phyloP scores from a whole-genome alignment of 2,888 invertebrate genomes.

The Escarpia spicata region DNA sequence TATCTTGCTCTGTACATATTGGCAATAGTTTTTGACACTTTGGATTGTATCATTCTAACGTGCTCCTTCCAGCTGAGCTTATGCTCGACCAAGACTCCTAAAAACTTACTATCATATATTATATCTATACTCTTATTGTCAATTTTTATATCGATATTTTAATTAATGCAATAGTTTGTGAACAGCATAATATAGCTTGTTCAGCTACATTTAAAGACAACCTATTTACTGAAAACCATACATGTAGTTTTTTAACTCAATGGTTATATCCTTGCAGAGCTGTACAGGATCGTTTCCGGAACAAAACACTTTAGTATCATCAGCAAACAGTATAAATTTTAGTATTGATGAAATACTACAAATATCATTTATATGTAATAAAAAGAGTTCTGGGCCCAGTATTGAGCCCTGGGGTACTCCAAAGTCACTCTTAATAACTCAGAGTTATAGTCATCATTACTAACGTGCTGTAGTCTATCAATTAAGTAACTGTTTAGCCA shows the following conservation, averaged over 20 bases:
- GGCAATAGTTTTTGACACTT: background rate
- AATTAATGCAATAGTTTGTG: background rate
- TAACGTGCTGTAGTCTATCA: too few relatives aligned
- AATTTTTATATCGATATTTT: background rate
- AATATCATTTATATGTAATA: too few relatives aligned
- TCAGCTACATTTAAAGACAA: background rate
- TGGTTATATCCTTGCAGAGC: background rate
- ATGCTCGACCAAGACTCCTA: background rate
- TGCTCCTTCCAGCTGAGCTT: background rate
- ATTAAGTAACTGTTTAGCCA: too few relatives aligned
- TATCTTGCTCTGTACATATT: background rate
- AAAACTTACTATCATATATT: background rate
- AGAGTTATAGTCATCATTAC: too few relatives aligned
- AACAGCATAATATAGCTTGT: background rate
- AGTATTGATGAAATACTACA: too few relatives aligned
- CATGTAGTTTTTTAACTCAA: background rate
- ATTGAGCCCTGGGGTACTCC: too few relatives aligned
- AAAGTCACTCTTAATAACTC: too few relatives aligned
- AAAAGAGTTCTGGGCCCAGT: too few relatives aligned
- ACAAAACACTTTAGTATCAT: background rate
- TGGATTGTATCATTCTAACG: background rate
- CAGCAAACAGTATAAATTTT: background rate
- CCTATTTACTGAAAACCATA: background rate
- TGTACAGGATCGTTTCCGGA: background rate
- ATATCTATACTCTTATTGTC: background rate